These are phyloP conservation scores for Sphaeridia pumilis DNA, from an alignment of 2,888 invertebrate species.

Conservation along the genomic window DNA sequence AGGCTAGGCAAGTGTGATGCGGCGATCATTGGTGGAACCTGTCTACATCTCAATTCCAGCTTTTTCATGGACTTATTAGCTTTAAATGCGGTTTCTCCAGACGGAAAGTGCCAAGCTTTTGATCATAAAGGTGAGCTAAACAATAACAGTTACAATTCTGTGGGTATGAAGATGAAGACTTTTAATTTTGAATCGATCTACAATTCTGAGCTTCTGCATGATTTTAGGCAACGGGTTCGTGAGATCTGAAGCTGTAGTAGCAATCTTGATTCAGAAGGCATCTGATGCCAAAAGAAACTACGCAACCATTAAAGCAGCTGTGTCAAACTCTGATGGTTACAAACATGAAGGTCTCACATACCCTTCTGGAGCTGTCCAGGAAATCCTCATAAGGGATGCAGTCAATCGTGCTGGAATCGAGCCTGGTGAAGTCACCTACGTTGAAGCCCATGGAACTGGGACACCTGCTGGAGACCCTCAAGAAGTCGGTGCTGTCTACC, in stretches of 20 bases:
- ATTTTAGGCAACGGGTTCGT: constrained; percentile 42
- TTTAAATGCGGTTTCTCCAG: constrained; percentile 50
- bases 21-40: constrained; percentile 49
- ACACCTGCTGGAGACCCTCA: constrained; percentile 48
- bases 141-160: neutral
- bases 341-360: constrained; percentile 38
- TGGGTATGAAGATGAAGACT: neutral
- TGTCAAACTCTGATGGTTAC: constrained; percentile 46
- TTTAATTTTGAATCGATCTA: neutral
- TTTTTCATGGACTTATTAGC: constrained; percentile 52
- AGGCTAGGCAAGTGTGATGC: constrained; percentile 43
- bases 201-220: constrained; percentile 5
- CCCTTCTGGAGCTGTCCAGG: constrained; percentile 43
- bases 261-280: constrained; percentile 41
- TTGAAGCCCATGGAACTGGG: constrained; percentile 50
- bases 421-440: constrained; percentile 43
- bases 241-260: constrained; percentile 42
- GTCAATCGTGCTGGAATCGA: constrained; percentile 43
- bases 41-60: constrained; percentile 48
- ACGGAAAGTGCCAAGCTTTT: constrained; percentile 53
- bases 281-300: constrained; percentile 40
- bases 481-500: constrained; percentile 45
- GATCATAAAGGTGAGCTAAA: constrained; percentile 48
- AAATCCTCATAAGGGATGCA: constrained; percentile 42
- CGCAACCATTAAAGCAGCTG: constrained; percentile 43